These are phyloP conservation scores for Anoplius nigerrimus DNA, from an alignment of 2,888 invertebrate genomes.

Conservation along the genomic window DNA sequence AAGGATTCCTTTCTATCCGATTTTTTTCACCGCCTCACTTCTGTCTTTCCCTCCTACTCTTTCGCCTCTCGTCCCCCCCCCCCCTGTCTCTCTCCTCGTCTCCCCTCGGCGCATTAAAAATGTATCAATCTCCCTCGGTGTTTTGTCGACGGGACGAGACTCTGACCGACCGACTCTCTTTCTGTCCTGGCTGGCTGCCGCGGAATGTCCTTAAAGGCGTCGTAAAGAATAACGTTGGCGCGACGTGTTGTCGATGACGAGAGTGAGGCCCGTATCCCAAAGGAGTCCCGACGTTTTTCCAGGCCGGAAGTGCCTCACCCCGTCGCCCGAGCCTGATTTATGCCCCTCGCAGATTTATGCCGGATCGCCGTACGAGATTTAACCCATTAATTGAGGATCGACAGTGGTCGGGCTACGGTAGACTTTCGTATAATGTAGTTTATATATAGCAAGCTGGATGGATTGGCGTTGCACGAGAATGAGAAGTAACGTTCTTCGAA, in stretches of 20 bases:
- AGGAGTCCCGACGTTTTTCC: constrained; percentile 9
- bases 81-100: constrained; percentile 26
- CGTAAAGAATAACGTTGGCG: constrained; percentile 60
- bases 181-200: constrained; percentile 15
- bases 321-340: background rate
- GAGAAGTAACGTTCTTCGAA: no score
- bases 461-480: no score
- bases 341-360: background rate
- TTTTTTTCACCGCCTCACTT: constrained; percentile 1
- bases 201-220: constrained; percentile 59
- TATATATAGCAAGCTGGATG: no score
- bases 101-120: constrained; percentile 59
- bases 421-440: no score
- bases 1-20: no score
- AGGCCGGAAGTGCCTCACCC: constrained; percentile 2
- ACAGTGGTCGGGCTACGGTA: no score
- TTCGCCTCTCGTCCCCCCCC: constrained; percentile 13
- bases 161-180: background rate
- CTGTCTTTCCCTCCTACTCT: background rate
- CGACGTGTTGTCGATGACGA: constrained; percentile 2
- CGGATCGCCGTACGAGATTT: background rate
- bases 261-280: background rate
- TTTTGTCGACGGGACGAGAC: constrained; percentile 39
- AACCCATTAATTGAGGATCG: background rate
- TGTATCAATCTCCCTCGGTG: constrained; percentile 63